These are phyloP conservation scores for Rhodinocichla rosea DNA, from an alignment of 2,113 vertebrate species.

Conservation along the genomic window DNA sequence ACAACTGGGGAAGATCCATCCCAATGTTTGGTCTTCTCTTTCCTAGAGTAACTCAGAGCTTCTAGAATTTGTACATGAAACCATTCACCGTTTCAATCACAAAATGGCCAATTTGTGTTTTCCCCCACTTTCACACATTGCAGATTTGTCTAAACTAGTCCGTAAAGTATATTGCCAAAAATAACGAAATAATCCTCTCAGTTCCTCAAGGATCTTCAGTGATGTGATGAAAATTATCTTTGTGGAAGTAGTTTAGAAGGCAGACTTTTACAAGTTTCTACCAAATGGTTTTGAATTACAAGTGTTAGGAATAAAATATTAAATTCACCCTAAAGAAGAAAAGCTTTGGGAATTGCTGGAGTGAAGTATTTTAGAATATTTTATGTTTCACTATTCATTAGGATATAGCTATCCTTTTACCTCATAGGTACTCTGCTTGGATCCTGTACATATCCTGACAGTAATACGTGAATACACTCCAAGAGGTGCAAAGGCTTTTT, in stretches of 20 bases:
- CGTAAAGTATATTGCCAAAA: not conserved
- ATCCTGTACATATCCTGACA: slow-evolving; percentile 88
- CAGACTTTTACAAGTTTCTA: not conserved
- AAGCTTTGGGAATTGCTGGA: not conserved
- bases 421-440: slow-evolving; percentile 86
- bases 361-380: not conserved
- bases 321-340: not conserved
- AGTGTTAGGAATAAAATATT: not conserved
- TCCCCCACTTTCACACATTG: not conserved
- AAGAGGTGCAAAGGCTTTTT: slow-evolving; percentile 92
- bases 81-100: not conserved
- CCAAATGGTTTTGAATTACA: not conserved
- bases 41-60: not conserved
- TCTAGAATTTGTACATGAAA: not conserved
- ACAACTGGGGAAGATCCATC: not conserved
- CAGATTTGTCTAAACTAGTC: not conserved
- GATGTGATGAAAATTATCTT: not conserved
- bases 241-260: not conserved
- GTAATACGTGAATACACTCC: slow-evolving; percentile 90
- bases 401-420: slow-evolving; percentile 68
- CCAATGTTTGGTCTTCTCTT: not conserved
- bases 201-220: not conserved
- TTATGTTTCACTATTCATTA: not conserved
- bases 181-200: not conserved
- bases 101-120: not conserved